These are phyloP conservation scores for Chloroceryle aenea DNA, from an alignment of 2,113 vertebrate species.

Conservation along the genomic window DNA sequence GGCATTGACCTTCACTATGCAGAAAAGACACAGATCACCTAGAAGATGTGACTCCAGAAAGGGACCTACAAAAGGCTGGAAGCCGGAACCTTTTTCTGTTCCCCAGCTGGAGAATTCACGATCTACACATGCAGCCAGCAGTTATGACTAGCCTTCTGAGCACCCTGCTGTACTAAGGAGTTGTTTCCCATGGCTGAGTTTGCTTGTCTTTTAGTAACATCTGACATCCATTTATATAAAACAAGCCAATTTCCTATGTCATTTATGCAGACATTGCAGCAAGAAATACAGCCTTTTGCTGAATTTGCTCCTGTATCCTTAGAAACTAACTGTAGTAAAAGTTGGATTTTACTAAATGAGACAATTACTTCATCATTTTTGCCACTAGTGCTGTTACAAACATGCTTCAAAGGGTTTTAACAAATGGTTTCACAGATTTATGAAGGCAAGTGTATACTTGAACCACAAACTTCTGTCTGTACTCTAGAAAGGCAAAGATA, in stretches of 20 bases:
- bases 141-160: background rate
- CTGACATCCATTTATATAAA: constrained; percentile 63
- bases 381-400: background rate
- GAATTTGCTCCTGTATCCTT: constrained; percentile 47
- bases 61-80: background rate
- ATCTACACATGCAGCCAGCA: background rate
- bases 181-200: background rate
- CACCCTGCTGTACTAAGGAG: background rate
- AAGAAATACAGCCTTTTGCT: constrained; percentile 56
- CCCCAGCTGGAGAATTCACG: background rate
- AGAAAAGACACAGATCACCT: background rate
- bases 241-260: constrained; percentile 27
- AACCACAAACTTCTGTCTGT: background rate
- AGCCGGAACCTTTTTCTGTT: background rate
- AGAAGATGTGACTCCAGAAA: background rate
- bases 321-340: constrained; percentile 47
- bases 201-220: constrained; percentile 45
- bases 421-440: background rate
- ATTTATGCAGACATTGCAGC: constrained; percentile 30
- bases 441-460: background rate
- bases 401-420: background rate
- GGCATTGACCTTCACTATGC: background rate
- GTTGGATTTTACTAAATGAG: background rate
- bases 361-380: background rate
- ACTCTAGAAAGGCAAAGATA: background rate